Base-by-base conservation (phyloP, 1,140 invertebrate genomes). In the Zaprionus tsacasi region DNA sequence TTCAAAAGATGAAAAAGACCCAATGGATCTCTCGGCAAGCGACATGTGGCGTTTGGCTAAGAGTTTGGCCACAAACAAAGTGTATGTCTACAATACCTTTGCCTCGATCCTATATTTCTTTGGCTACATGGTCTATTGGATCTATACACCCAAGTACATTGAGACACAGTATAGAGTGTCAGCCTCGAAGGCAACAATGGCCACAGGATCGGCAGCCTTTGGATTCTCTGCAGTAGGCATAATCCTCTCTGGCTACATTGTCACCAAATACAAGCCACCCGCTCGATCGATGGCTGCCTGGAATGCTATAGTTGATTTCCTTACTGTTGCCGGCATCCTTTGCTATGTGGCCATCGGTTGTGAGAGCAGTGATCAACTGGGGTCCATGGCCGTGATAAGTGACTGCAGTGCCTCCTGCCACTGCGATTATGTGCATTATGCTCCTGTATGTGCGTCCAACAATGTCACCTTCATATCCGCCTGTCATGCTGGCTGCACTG, bases 141-240 rank as follows among this genome's bases (percentile, higher is more conserved):
- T 96, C 10, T 96, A 96, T 77, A 94, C 96, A 81, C 96, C 96
- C 0, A 96, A 96, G 86, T 96, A 96, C 65, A 95, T 96, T 52
- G 96, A 96, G 92, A 95, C 94, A 0, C 95, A 96, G 82, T 96
- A 95, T 83, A 94, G 95, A 61, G 95, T 96, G 79, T 95, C 96
- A 1, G 95, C 96, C 0, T 95, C 95, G 0, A 93, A 93, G 5
- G 95, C 96, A 0, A 93, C 95, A 30, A 90, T 96, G 58, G 95
- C 95, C 10, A 95, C 95, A 50, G 96, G 96, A 33, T 94, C 94
- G 10, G 95, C 96, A 2, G 95, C 96, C 6, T 91, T 97, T 8
- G 93, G 95, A 6, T 96, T 96, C 91, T 95, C 95, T 17, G 95
- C 95, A 0, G 92, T 96, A 17, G 96, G 96, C 2, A 94, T 96